A percentile compares a stretch with the other conserved stretches of the same genome.
phyloP scores from a whole-genome alignment of 2,888 invertebrate species.

The Tetramorium bicarinatum region DNA sequence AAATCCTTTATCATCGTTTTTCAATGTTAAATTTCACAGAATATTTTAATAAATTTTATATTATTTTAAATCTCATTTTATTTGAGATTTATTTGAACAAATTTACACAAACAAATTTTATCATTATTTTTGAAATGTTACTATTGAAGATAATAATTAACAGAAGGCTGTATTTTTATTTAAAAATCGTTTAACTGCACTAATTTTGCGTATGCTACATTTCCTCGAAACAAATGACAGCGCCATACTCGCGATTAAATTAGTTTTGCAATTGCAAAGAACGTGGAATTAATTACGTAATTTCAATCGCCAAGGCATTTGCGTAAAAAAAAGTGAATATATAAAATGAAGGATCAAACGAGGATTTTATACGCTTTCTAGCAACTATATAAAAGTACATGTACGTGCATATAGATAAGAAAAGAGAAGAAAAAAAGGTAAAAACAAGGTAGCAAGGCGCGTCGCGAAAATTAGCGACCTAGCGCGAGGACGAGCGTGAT shows the following conservation, averaged over 20 bases:
- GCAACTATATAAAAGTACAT: neutral
- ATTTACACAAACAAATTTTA: neutral
- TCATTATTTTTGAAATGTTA: neutral
- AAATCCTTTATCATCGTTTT: neutral
- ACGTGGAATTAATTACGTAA: conserved; percentile 42
- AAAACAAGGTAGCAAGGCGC: conserved; percentile 15
- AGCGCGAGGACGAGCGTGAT: conserved; percentile 23
- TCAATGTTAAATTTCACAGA: neutral
- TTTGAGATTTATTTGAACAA: neutral
- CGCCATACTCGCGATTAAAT: conserved; percentile 19
- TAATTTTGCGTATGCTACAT: neutral
- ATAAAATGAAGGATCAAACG: conserved; percentile 20
- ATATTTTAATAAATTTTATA: neutral
- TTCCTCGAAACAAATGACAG: neutral
- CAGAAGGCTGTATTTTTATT: neutral
- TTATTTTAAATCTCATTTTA: neutral
- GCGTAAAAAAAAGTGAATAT: conserved; percentile 10
- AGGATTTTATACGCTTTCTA: conserved; percentile 21
- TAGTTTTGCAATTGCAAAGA: conserved; percentile 10
- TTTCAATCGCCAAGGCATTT: neutral
- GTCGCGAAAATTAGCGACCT: conserved; percentile 40
- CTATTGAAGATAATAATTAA: neutral
- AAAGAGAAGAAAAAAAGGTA: neutral
- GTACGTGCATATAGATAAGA: conserved; percentile 16
- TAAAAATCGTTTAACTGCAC: neutral